Evolutionary conservation across 2,113 vertebrate species (phyloP).

Genomic region (Pterophyllum scalare): DNA sequence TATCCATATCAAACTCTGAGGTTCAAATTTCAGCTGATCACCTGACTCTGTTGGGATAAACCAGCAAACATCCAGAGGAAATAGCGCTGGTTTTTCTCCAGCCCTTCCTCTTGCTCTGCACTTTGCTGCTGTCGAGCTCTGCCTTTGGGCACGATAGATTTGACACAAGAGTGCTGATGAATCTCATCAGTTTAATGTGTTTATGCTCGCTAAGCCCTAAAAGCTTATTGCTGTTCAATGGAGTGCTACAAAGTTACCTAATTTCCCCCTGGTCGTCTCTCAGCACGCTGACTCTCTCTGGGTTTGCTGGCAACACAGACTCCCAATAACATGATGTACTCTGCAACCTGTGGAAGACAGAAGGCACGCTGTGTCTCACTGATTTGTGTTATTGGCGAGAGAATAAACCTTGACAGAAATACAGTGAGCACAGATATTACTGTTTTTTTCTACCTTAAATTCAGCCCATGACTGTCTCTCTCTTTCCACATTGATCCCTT

Average conservation of each 20-base stretch:
- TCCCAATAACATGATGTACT: slow-evolving; percentile 46
- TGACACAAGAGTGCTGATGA: slow-evolving; percentile 83
- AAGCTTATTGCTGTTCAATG: slow-evolving; percentile 84
- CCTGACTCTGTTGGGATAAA: slow-evolving; percentile 14
- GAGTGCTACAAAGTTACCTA: slow-evolving; percentile 81
- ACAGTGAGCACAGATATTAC: slow-evolving; percentile 69
- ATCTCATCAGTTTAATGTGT: slow-evolving; percentile 84
- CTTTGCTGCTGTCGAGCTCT: slow-evolving; percentile 59
- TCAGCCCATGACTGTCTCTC: slow-evolving; percentile 72
- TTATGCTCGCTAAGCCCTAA: slow-evolving; percentile 81
- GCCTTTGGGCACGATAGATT: slow-evolving; percentile 77
- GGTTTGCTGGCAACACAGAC: slow-evolving; percentile 43
- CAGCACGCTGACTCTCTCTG: slow-evolving; percentile 37
- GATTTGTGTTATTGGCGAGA: slow-evolving; percentile 67
- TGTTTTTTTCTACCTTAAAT: slow-evolving; percentile 65
- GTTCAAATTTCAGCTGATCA: slow-evolving; percentile 1
- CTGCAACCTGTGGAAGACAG: slow-evolving; percentile 68
- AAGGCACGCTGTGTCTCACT: slow-evolving; percentile 64
- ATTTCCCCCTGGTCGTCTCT: slow-evolving; percentile 72
- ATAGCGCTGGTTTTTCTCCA: slow-evolving; percentile 30
- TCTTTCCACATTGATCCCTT: slow-evolving; percentile 67
- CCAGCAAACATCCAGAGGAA: slow-evolving; percentile 36
- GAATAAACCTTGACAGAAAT: slow-evolving; percentile 72
- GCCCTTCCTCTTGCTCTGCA: slow-evolving; percentile 23
- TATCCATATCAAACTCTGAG: background rate